Percentiles rank a stretch among this genome's conserved stretches.
Conservation (phyloP, 92 coral and sea anemone genomes). For the Isaurus tuberculatus region DNA sequence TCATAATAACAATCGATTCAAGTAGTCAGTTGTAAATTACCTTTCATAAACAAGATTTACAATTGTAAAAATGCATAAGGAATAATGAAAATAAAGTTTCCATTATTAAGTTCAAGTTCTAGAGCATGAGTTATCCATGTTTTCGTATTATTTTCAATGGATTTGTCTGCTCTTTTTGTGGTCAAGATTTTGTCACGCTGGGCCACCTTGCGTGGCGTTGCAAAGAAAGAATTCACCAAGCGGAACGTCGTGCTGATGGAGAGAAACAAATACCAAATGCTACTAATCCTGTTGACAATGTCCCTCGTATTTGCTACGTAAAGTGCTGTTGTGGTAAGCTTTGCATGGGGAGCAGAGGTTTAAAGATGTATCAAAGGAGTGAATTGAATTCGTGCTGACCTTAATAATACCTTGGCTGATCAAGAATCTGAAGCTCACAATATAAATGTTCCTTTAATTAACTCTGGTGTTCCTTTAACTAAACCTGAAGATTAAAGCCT, state of each 20-base stretch:
- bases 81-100: no score
- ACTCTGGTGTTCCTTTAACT: not conserved
- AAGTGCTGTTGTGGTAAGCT: slow-evolving; percentile 2
- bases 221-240: not conserved
- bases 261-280: not conserved
- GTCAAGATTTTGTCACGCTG: no score
- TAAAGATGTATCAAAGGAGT: not conserved
- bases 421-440: not conserved
- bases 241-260: not conserved
- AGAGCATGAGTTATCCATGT: no score
- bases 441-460: not conserved
- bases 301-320: not conserved
- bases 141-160: no score
- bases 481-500: no score
- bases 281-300: not conserved
- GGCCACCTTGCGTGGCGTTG: no score
- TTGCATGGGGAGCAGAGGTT: not conserved
- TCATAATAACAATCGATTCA: no score
- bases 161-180: no score
- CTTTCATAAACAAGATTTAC: no score
- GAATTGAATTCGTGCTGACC: not conserved
- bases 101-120: no score
- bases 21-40: no score
- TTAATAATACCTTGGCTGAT: not conserved
- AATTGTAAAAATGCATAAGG: no score